Conservation (phyloP, 2,113 vertebrate genomes). For the Alosa alosa region DNA sequence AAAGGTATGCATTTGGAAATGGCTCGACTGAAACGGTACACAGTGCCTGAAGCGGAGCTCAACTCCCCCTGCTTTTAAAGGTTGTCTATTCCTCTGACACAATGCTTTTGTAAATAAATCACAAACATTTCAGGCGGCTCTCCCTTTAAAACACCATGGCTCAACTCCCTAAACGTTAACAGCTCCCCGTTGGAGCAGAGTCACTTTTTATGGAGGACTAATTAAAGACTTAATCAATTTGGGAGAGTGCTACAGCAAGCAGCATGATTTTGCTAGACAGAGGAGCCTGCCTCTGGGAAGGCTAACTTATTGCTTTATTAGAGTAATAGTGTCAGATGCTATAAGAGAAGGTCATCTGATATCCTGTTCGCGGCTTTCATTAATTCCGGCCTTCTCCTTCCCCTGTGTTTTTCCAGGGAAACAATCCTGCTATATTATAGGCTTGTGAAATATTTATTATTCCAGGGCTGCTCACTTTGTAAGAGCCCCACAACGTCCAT, state of each 20-base stretch:
- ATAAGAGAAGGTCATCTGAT: conserved; percentile 39
- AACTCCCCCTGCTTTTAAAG: background rate
- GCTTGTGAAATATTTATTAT: conserved; percentile 16
- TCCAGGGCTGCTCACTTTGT: conserved; percentile 1
- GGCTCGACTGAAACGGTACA: background rate
- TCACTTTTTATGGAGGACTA: conserved; percentile 30
- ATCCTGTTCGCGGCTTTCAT: conserved; percentile 13
- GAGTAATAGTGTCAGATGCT: conserved; percentile 23
- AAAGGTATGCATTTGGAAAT: background rate
- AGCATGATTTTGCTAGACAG: conserved; percentile 29
- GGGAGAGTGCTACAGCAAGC: conserved; percentile 33
- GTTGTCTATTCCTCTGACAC: conserved; percentile 16
- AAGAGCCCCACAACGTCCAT: background rate
- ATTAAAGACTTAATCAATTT: conserved; percentile 46
- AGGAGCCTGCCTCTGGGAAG: conserved; percentile 22
- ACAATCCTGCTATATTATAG: conserved; percentile 8
- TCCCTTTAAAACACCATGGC: background rate
- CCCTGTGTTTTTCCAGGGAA: background rate
- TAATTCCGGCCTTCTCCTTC: background rate
- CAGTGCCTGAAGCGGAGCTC: background rate
- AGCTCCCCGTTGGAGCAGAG: conserved; percentile 31
- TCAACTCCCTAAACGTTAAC: conserved; percentile 22
- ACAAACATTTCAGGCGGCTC: background rate
- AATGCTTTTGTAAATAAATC: background rate
- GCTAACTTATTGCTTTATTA: conserved; percentile 29